Base-by-base conservation (phyloP, 2,888 invertebrate genomes). In the Hydroisotoma schaefferi region DNA sequence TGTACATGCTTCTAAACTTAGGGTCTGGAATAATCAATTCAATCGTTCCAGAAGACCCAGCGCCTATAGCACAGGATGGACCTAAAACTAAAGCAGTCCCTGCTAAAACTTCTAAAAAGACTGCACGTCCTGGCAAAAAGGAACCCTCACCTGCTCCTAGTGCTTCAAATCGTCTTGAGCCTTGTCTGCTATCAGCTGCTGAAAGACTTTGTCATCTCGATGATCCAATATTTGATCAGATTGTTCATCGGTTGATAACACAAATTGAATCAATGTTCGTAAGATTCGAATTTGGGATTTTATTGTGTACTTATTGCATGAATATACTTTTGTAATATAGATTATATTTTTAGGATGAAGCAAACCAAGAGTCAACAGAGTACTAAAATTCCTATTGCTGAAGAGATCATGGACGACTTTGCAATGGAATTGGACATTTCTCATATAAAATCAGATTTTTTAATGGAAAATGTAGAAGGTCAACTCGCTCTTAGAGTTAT, bases 1-100 rank as follows among this genome's bases (percentile, higher is more conserved):
- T 87, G 0, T 90, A 90, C 66, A 84, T 86, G 40, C 83, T 85
- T 69, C 76, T 86, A 43, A 78, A 70, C 44, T 49, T 71, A 15
- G 70, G 71, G 12, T 47, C 67, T 23, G 67, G 64, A 23, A 59
- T 72, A 10, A 55, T 63, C 25, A 53, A 18, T 54, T 65, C 67
- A 20, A 63, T 67, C 28, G 22, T 59, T 1, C 59, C 25, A 8
- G 61, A 59, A 43, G 44, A 48, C 29, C n/a, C 33, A 23, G 43
- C 25, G 10, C 23, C 20, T 5, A 3, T 8, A 23, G 38, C 29
- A 37, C 5, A 29, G 12, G 23, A 51, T 20, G 20, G 5, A 22
- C 29, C 44, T 20, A 23, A 33, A 40, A 15, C 38, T 48, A 60
- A 59, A 38, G 38, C 48, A 43, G 12, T 48, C 46, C 38, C 52